These are phyloP conservation scores for Drosophila eohydei DNA, from an alignment of 2,888 invertebrate genomes.

Conservation along the genomic window DNA sequence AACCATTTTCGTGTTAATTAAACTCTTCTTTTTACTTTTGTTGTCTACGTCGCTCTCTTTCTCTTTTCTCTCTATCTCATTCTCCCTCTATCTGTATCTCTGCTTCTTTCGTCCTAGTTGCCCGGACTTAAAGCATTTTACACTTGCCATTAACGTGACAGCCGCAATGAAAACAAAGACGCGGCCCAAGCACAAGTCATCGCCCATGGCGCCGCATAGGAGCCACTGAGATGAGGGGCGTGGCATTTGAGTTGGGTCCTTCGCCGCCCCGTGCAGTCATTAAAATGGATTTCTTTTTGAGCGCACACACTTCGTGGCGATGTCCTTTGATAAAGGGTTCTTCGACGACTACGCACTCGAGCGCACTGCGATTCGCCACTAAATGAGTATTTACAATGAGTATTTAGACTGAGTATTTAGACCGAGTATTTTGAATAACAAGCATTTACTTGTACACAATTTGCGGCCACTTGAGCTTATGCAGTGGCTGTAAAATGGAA, in stretches of 20 bases:
- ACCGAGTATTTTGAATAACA: conserved; percentile 67
- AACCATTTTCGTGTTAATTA: conserved; percentile 81
- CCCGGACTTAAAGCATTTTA: conserved; percentile 78
- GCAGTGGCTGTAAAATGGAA: not conserved
- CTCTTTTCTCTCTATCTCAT: not conserved
- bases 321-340: conserved; percentile 55
- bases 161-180: conserved; percentile 81
- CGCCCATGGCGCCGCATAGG: conserved; percentile 30
- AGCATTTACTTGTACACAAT: conserved; percentile 33
- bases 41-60: not conserved
- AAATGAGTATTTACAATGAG: conserved; percentile 37
- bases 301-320: conserved; percentile 34
- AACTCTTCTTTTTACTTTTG: conserved; percentile 70
- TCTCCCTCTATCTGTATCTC: not conserved
- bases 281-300: conserved; percentile 79
- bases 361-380: conserved; percentile 42
- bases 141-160: conserved; percentile 82
- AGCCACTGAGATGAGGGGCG: not conserved
- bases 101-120: conserved; percentile 18
- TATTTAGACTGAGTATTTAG: conserved; percentile 46
- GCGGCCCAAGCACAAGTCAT: conserved; percentile 72
- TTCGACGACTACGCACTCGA: conserved; percentile 43
- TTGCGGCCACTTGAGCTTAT: conserved; percentile 10
- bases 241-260: conserved; percentile 63
- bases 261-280: conserved; percentile 65